Percentiles rank a stretch among this genome's conserved stretches.
These are phyloP conservation scores for Stichopus chloronotus DNA, from an alignment of 35 echinoderm and acorn worm genomes.

Conservation along the genomic window DNA sequence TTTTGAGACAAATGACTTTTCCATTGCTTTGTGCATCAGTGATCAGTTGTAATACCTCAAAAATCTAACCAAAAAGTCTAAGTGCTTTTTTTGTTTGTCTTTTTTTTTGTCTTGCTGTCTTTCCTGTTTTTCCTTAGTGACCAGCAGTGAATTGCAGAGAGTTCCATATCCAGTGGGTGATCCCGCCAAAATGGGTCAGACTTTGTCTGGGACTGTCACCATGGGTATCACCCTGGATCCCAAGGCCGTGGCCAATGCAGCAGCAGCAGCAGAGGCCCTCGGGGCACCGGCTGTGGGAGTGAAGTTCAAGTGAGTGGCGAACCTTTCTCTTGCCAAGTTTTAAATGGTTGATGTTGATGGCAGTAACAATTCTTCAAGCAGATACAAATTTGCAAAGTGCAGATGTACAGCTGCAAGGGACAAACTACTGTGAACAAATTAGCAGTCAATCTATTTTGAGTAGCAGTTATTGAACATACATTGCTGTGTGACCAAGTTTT, in stretches of 20 bases:
- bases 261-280: conserved; percentile 85
- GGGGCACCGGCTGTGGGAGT: conserved; percentile 92
- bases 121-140: conserved; percentile 60
- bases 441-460: too few relatives aligned
- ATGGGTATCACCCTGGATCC: conserved; percentile 93
- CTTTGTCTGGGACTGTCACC: conserved; percentile 80
- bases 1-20: too few relatives aligned
- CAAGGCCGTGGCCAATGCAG: conserved; percentile 82
- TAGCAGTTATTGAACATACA: too few relatives aligned
- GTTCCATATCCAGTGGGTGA: conserved; percentile 70
- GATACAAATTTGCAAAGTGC: neutral
- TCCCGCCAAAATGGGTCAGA: conserved; percentile 61
- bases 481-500: too few relatives aligned
- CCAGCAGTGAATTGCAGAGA: conserved; percentile 84
- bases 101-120: neutral
- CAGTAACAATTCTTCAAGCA: too few relatives aligned
- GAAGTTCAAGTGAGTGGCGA: conserved; percentile 80
- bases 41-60: too few relatives aligned
- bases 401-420: neutral
- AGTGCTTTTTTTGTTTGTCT: too few relatives aligned
- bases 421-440: too few relatives aligned
- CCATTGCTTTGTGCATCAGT: too few relatives aligned
- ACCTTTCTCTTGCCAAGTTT: neutral
- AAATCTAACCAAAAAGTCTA: too few relatives aligned
- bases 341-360: too few relatives aligned